Percentiles rank a stretch among this genome's conserved stretches.
These are phyloP conservation scores for Nemurella pictetii DNA, from an alignment of 2,888 invertebrate species.

Conservation along the genomic window DNA sequence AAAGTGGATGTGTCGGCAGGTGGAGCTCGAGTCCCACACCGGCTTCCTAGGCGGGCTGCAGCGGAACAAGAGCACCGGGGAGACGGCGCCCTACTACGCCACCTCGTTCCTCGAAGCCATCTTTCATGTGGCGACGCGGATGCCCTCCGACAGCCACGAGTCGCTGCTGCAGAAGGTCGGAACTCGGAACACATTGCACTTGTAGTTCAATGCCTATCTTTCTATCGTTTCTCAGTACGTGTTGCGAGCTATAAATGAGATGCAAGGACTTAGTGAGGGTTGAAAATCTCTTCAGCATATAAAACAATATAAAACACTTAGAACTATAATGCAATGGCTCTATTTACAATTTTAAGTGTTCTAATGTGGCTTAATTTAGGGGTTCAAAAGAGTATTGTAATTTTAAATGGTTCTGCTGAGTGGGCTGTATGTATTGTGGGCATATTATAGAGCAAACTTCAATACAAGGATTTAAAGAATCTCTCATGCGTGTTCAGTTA, in stretches of 20 bases:
- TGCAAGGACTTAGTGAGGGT: too few relatives aligned
- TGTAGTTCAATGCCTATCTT: neutral
- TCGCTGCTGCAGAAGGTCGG: conserved; percentile 80
- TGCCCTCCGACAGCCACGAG: conserved; percentile 89
- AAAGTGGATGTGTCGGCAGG: conserved; percentile 51
- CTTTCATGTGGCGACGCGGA: conserved; percentile 96
- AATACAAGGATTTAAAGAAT: too few relatives aligned
- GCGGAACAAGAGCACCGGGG: conserved; percentile 86
- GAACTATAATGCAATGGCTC: too few relatives aligned
- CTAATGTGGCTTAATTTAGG: too few relatives aligned
- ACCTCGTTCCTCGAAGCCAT: conserved; percentile 92
- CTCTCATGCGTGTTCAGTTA: too few relatives aligned
- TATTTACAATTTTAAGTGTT: too few relatives aligned
- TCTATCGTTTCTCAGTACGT: neutral
- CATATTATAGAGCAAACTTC: too few relatives aligned
- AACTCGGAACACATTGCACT: neutral
- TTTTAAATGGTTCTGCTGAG: too few relatives aligned
- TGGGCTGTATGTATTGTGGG: too few relatives aligned
- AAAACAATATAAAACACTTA: too few relatives aligned
- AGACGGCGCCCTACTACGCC: conserved; percentile 93
- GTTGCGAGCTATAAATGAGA: neutral
- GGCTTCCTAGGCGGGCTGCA: conserved; percentile 94
- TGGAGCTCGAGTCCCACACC: conserved; percentile 91
- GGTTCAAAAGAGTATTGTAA: too few relatives aligned
- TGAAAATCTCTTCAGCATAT: too few relatives aligned